A percentile compares a stretch with the other conserved stretches of the same genome.
Conservation (phyloP, 1,140 invertebrate genomes). For the Steinernema feltiae region DNA sequence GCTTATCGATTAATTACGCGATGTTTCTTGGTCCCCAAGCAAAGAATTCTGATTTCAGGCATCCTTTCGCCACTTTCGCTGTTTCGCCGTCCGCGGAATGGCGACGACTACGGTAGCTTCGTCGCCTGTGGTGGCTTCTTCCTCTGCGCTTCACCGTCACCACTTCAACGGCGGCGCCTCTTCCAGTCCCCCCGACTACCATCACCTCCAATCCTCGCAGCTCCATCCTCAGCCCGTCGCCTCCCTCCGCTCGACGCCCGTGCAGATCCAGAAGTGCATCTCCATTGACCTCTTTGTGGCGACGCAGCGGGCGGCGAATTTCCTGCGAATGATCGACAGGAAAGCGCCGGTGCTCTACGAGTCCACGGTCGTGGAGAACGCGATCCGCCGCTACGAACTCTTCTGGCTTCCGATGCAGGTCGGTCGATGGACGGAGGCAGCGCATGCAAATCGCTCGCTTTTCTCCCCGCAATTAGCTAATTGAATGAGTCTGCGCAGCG, state of each 20-base stretch:
- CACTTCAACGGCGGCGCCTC: background rate
- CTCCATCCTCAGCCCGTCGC: conserved; percentile 30
- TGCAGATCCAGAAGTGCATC: conserved; percentile 49
- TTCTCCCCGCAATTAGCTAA: background rate
- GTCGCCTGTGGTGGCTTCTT: background rate
- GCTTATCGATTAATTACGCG: no score
- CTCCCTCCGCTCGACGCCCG: conserved; percentile 44
- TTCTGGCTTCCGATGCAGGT: conserved; percentile 60
- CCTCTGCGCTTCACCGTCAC: background rate
- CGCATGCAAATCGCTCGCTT: background rate
- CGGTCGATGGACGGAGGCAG: background rate
- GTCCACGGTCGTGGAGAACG: conserved; percentile 51
- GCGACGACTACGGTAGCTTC: background rate
- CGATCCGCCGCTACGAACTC: conserved; percentile 60
- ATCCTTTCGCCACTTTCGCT: background rate
- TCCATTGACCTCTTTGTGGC: conserved; percentile 30
- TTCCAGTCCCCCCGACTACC: conserved; percentile 1
- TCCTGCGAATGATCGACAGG: conserved; percentile 56
- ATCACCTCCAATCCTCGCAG: conserved; percentile 16
- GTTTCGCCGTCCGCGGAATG: background rate
- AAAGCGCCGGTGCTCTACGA: conserved; percentile 55
- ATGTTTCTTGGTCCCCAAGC: no score
- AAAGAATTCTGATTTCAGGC: background rate
- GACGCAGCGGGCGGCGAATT: conserved; percentile 54
- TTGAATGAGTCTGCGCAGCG: background rate